Base-by-base conservation (phyloP, 2,888 invertebrate genomes). In the Patella depressa region DNA sequence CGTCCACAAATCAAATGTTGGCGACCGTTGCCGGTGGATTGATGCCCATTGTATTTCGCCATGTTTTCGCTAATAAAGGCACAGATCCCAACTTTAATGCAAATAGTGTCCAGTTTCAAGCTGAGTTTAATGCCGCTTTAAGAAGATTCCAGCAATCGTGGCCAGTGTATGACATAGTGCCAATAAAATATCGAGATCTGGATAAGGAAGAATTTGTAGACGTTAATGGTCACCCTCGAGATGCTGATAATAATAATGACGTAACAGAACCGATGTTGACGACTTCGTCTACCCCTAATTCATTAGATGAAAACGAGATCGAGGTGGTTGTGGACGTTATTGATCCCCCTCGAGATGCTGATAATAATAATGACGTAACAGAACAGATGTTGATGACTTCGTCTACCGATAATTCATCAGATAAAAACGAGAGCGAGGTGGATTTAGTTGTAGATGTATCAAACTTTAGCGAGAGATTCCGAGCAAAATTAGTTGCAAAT, bases 1-100 rank as follows among this genome's bases (percentile, higher is more conserved):
- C 88, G 2, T 76, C 87, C 0, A 85, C 87, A 71, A 87, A 85
- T 81, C 87, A 88, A 73, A 80, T 87, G 54, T 76, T 88, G 74
- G 83, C 87, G 15, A 86, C 87, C 0, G 78, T 85, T 9, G 85
- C 84, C 5, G 85, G 87, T 9, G 87, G 87, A 15, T 84, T 86
- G 54, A 53, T 89, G 12, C 88, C 88, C 7, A 81, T 82, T 24
- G 71, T 88, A 11, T 80, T 88, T 71, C 76, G 79, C 57, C 85
- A 85, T 54, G 80, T 88, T 65, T 85, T 88, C 83, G 75, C 75
- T n/a, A 82, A 85, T 2, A 81, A 75, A 3, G 81, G 84, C 5
- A 45, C 45, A 45, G 83, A 84, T 1, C 79, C 84, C 15, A 82
- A 84, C 53, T 76, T 89, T 45, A 84, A 88, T 55, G 87, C 87